phyloP scores from a whole-genome alignment of 2,888 invertebrate species.

The Nemurella pictetii region DNA sequence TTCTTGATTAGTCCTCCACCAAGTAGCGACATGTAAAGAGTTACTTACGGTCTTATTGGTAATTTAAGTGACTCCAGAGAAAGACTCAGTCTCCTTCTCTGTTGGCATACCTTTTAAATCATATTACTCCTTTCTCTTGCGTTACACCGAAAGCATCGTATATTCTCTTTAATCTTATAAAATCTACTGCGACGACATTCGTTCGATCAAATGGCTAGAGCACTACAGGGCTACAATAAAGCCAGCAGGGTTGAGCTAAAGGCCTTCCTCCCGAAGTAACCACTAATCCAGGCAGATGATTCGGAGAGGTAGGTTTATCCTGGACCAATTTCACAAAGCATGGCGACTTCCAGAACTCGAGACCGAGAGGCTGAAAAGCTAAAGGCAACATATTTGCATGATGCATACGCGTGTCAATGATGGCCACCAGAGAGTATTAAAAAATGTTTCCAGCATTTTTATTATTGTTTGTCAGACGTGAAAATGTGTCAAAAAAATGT shows the following conservation, averaged over 20 bases:
- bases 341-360: too few relatives aligned
- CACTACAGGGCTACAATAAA: neutral
- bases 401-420: too few relatives aligned
- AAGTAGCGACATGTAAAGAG: neutral
- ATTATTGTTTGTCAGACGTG: too few relatives aligned
- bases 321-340: too few relatives aligned
- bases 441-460: too few relatives aligned
- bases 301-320: neutral
- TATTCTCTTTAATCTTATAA: slow-evolving; percentile 11
- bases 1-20: too few relatives aligned
- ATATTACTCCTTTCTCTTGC: neutral
- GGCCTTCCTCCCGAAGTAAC: neutral
- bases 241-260: neutral
- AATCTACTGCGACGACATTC: neutral
- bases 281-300: neutral
- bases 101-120: neutral
- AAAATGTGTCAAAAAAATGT: too few relatives aligned
- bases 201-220: slow-evolving; percentile 7
- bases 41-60: neutral
- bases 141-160: neutral
- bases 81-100: neutral
- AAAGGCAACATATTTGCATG: too few relatives aligned
- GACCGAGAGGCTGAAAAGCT: too few relatives aligned
- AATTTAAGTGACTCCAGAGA: neutral
- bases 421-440: too few relatives aligned